Evolutionary conservation across 2,888 invertebrate species (phyloP), one percentile per base, ranked within the genome.

Genomic region (Psylliodes chrysocephalus): DNA sequence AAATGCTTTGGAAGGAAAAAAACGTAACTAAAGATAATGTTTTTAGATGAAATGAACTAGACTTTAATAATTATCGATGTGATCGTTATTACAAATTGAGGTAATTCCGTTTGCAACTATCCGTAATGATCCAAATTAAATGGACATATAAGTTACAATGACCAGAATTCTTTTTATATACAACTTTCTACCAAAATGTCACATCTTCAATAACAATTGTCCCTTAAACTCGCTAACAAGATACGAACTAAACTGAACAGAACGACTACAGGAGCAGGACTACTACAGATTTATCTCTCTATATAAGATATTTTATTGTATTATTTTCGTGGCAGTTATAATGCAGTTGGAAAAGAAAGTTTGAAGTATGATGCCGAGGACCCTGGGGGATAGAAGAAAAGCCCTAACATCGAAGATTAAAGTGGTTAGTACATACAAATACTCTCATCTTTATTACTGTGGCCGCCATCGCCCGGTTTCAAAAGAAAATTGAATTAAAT

Each of bases 391-490:
- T 44, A 14, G 18, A 55, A 53, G 59, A 54, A 63, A 60, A 66
- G 60, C 68, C 60, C 61, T 51, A 61, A 60, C 63, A 63, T 66
- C 54, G 63, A 57, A 69, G 64, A 69, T 69, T 67, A 56, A 69
- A 69, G 69, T 67, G 69, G 66, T 63, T 46, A 55, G 69, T 67
- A 69, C 63, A 69, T 56, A 69, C 63, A 69, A 69, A 66, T 67
- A 67, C 69, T 69, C 40, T 69, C 65, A 67, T 67, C 67, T 69
- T 63, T 67, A 64, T 67, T 64, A 52, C 66, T 40, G 15, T 15
- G 8, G 44, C 28, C 17, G 49, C 49, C 47, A 44, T 17, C 38
- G 25, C 14, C 40, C 7, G 25, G 38, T 44, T 55, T 14, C 14
- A 1, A 14, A 38, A 25, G 55, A 47, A 59, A 59, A 59, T 59